Evolutionary conservation across 2,113 vertebrate species (phyloP).

Genomic region (Glaucomys volans): DNA sequence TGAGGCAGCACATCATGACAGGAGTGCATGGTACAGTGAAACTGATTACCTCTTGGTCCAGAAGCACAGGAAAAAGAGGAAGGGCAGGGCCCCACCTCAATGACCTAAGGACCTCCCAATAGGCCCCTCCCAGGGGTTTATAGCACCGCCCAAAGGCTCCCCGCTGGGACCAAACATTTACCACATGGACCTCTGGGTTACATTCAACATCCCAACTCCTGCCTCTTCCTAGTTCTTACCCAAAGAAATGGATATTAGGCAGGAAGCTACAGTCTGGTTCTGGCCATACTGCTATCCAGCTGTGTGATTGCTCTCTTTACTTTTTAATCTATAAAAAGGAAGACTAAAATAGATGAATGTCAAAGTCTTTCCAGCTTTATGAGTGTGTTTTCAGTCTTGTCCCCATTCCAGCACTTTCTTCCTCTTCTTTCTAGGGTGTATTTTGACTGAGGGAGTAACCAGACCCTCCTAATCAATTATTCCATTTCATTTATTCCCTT

Average conservation of each 20-base stretch:
- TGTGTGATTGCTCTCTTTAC: neutral
- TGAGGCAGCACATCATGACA: neutral
- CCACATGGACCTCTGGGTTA: neutral
- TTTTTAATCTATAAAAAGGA: neutral
- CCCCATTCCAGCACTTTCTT: neutral
- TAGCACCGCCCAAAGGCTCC: neutral
- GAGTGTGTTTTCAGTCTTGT: neutral
- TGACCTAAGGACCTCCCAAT: too few species aligned
- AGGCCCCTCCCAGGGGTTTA: neutral
- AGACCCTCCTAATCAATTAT: constrained; percentile 24
- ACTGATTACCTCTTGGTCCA: neutral
- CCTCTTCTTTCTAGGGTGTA: neutral
- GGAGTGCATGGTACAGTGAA: neutral
- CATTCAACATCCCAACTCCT: neutral
- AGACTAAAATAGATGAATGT: neutral
- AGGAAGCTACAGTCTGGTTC: neutral
- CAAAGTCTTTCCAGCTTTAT: neutral
- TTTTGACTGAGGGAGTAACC: neutral
- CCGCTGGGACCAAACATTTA: neutral
- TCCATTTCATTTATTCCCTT: constrained; percentile 39
- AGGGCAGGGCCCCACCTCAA: neutral
- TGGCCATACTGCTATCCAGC: too few species aligned
- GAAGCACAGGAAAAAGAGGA: neutral
- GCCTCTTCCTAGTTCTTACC: neutral
- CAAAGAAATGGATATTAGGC: neutral